These are phyloP conservation scores for Drosophila navojoa DNA, from an alignment of 1,140 invertebrate species.

Conservation along the genomic window DNA sequence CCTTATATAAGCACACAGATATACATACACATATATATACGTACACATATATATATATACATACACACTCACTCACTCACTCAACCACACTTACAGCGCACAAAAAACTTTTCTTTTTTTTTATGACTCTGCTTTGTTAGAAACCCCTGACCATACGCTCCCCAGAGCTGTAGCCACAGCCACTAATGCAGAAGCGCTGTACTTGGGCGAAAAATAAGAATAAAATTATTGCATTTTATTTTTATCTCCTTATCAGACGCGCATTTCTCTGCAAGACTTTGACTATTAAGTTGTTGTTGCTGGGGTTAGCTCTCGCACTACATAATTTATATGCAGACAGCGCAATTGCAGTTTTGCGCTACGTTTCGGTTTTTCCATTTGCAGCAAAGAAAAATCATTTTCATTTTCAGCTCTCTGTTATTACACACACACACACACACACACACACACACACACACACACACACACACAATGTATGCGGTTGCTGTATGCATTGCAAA, in stretches of 20 bases:
- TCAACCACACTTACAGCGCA: background rate
- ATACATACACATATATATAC: too few relatives aligned
- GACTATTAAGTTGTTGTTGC: background rate
- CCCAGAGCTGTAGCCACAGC: background rate
- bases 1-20: background rate
- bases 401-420: constrained; percentile 13
- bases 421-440: too few relatives aligned
- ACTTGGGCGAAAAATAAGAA: constrained; percentile 9
- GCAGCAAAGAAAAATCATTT: background rate
- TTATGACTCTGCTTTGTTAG: constrained; percentile 21
- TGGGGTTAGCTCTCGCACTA: background rate
- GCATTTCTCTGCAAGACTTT: constrained; percentile 6
- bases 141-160: background rate
- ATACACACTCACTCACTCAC: background rate
- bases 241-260: constrained; percentile 32
- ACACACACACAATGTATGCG: too few relatives aligned
- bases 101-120: constrained; percentile 20
- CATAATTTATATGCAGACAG: constrained; percentile 37
- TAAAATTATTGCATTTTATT: constrained; percentile 33
- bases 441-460: too few relatives aligned
- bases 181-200: constrained; percentile 28
- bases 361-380: background rate
- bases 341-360: constrained; percentile 19
- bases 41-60: background rate
- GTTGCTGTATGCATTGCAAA: constrained; percentile 20